Evolutionary conservation across 2,797 vertebrate species (phyloP).

Genomic region (Percopsis omiscomaycus): DNA sequence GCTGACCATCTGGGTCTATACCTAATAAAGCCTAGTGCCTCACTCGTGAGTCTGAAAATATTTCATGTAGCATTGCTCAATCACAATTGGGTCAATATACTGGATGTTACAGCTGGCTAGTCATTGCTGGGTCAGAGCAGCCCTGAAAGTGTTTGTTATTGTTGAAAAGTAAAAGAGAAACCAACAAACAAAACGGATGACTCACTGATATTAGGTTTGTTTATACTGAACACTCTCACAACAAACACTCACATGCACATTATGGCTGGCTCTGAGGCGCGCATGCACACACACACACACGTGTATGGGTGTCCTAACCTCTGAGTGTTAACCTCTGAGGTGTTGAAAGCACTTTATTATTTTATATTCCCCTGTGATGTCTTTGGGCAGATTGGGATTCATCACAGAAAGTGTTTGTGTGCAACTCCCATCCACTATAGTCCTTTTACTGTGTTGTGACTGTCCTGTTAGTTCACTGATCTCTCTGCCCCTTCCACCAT

Average conservation of each 20-base stretch:
- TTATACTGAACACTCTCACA: neutral
- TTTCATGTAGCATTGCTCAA: too few relatives aligned
- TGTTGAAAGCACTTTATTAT: neutral
- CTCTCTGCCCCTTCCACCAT: neutral
- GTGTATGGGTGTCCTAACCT: neutral
- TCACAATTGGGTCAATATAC: too few relatives aligned
- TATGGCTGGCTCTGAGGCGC: neutral
- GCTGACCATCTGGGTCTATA: neutral
- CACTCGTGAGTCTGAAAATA: too few relatives aligned
- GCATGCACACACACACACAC: neutral
- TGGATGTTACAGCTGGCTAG: too few relatives aligned
- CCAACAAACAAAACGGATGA: too few relatives aligned
- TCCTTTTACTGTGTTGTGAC: neutral
- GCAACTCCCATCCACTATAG: neutral
- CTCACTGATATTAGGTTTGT: neutral
- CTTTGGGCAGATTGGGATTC: neutral
- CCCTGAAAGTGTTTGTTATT: too few relatives aligned
- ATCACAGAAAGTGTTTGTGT: neutral
- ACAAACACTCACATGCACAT: neutral
- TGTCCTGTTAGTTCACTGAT: slow-evolving; percentile 9
- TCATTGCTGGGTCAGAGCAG: too few relatives aligned
- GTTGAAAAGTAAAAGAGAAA: too few relatives aligned
- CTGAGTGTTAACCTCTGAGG: neutral
- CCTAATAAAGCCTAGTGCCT: too few relatives aligned
- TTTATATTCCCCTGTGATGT: neutral